These are phyloP conservation scores for Diaprepes abbreviatus DNA, from an alignment of 2,888 invertebrate species.

Conservation along the genomic window DNA sequence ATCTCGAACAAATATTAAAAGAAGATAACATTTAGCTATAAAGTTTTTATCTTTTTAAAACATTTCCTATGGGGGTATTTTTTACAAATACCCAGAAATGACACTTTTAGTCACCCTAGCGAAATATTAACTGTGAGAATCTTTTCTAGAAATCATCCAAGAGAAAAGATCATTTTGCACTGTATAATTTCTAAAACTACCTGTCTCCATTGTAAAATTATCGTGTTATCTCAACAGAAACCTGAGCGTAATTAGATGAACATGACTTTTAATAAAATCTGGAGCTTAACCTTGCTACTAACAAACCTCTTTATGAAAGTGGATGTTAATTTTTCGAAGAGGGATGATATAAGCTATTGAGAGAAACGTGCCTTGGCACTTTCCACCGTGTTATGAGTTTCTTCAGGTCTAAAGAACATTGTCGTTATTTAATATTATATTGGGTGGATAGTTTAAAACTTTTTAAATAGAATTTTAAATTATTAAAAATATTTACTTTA, in stretches of 20 bases:
- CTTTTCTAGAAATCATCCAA: no score
- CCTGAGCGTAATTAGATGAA: background rate
- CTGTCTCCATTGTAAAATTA: conserved; percentile 5
- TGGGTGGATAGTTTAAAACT: no score
- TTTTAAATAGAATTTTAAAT: no score
- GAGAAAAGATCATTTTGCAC: background rate
- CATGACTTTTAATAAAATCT: conserved; percentile 21
- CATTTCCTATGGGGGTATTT: no score
- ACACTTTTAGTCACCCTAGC: background rate
- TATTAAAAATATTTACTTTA: no score
- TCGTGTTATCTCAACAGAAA: background rate
- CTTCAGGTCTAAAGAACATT: no score
- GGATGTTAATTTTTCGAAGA: background rate
- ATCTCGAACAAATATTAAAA: no score
- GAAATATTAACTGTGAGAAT: background rate
- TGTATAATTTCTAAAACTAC: background rate
- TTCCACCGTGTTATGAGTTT: no score
- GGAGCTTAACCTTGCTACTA: conserved; percentile 1
- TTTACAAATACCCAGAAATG: no score
- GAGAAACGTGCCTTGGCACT: conserved; percentile 3
- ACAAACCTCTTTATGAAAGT: conserved; percentile 7
- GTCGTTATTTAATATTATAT: no score
- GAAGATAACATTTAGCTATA: no score
- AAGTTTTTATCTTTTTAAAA: no score
- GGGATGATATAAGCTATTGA: conserved; percentile 11